Base-by-base conservation (phyloP, 53 echinoderm and acorn worm genomes). In the Hippasteria phrygiana region DNA sequence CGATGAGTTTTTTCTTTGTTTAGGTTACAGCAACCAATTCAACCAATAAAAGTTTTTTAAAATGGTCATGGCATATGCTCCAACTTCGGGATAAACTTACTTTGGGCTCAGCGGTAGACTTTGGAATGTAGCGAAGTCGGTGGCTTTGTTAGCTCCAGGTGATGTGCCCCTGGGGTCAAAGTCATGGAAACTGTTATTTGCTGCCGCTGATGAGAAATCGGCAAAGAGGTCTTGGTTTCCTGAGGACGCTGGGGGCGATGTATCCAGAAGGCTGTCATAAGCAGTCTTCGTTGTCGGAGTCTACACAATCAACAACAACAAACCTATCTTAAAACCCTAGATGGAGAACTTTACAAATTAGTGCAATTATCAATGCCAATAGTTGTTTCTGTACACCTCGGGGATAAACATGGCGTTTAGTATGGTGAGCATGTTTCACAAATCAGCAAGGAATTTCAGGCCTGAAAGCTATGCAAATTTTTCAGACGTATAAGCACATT, bases 121-220 rank as follows among this genome's bases (percentile, higher is more conserved):
- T 87, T 95, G 63, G 88, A 93, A 83, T 93, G 90, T 93, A 55
- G 93, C 91, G 87, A 95, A 93, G 41, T 93, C 91, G 62, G 42
- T 87, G 74, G 55, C 50, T 43, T 63, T 43, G 36, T 88, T 73
- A 16, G 91, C 63, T 12, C 88, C 90, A 14, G 92, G 75, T 16
- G 86, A 71, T 8, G 96, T 93, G 16, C 92, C 97, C 46, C 97
- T 93, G 3, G 97, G 97, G 56, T 97, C 95, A 87, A 97, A 97
- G 77, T 97, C 97, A 50, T 88, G 88, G 72, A 97, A 85, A 77
- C 95, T 95, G 42, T 97, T 93, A 36, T 93, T 95, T 22, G 96
- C 95, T 1, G 92, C 89, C 18, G 96, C 89, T 12, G 98, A 97
- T 3, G 96, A 84, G 77, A 99, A 96, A 70, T 99, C 99, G 7